Evolutionary conservation across 1,140 invertebrate genomes (phyloP), one percentile per base, ranked within the genome.

Genomic region (Dreissena polymorpha): DNA sequence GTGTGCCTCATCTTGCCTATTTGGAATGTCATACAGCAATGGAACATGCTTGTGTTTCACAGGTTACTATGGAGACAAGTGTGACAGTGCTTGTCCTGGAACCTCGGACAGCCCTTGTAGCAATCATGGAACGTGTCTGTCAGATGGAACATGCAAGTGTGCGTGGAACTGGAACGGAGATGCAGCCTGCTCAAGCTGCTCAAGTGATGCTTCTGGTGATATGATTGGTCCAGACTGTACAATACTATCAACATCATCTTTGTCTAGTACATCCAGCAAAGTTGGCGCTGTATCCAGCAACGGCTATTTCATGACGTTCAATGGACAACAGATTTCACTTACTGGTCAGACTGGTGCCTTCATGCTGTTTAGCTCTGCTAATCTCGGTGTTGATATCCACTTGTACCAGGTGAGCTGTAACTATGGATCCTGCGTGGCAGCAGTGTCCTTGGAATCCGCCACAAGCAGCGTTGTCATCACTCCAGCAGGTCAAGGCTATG

Each of bases 121-220:
- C 65, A 27, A 74, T 29, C 88, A 88, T 75, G 88, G 88, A 14
- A 14, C 50, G n/a, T 89, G 88, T 50, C 21, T 68, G 3, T 39
- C 49, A 10, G 69, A 84, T 83, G 86, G 85, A 23, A 85, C 39
- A 25, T 89, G 88, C 78, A 55, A 71, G 14, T 89, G 88, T 78
- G 63, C 63, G 60, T 83, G 70, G 55, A 89, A 89, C 80, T 89
- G 88, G 88, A 75, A 74, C 70, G 87, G 88, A 29, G 65, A 63
- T 18, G 8, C 53, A 3, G 75, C 83, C 53, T 89, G 88, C 68
- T 75, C 65, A 13, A 12, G 8, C 10, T 89, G 88, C 57, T 55
- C 67, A 67, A n/a, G 64, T 6, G 73, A 71, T 64, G 16, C 25
- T 23, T 53, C 79, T 6, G 55, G 27, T 0, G 18, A 23, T 13